phyloP scores from a whole-genome alignment of 2,797 vertebrate genomes.

The Cryptoblepharus egeriae region DNA sequence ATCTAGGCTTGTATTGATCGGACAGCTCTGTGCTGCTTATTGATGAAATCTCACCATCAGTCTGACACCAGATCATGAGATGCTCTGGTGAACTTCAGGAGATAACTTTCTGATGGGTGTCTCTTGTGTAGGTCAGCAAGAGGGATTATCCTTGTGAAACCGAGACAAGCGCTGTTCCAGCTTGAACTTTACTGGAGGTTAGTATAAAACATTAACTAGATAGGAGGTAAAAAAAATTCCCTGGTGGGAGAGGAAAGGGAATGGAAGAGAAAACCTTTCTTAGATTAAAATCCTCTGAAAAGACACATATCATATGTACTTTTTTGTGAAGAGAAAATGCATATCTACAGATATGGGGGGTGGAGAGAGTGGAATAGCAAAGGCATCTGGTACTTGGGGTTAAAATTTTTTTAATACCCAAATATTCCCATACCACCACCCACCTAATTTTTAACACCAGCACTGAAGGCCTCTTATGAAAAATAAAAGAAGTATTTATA shows the following conservation, averaged over 20 bases:
- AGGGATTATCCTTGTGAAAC: not conserved
- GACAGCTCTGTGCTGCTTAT: not conserved
- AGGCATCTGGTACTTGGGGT: no score
- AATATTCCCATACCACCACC: no score
- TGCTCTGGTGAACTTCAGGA: not conserved
- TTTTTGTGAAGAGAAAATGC: no score
- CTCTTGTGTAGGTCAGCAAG: not conserved
- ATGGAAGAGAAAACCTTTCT: not conserved
- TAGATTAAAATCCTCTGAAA: not conserved
- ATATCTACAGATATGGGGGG: no score
- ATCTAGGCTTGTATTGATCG: not conserved
- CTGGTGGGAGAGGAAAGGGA: not conserved
- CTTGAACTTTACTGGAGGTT: not conserved
- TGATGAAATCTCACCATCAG: conserved; percentile 12
- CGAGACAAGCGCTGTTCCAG: not conserved
- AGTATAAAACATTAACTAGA: not conserved
- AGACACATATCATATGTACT: not conserved
- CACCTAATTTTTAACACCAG: no score
- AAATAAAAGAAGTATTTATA: no score
- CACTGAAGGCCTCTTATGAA: no score
- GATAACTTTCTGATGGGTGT: not conserved
- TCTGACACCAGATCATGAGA: conserved; percentile 8
- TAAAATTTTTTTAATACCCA: no score
- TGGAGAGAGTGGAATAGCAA: no score
- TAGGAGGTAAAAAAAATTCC: not conserved